Conservation (phyloP, 2,797 vertebrate species). For the Eleutherodactylus coqui region DNA sequence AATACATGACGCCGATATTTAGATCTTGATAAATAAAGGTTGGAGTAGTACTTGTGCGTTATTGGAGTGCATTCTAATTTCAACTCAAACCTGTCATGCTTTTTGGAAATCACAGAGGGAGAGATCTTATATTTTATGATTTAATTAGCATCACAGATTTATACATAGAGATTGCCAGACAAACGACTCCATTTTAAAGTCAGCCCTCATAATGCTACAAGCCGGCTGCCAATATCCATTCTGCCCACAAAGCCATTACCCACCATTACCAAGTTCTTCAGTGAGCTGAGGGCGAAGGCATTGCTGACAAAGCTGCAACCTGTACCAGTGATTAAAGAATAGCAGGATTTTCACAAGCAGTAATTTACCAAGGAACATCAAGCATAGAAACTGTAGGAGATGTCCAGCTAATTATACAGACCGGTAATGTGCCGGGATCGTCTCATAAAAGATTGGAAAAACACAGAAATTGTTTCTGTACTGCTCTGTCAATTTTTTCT, state of each 20-base stretch:
- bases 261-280: conserved; percentile 32
- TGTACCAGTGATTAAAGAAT: conserved; percentile 57
- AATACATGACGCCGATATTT: conserved; percentile 32
- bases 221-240: conserved; percentile 42
- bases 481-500: conserved; percentile 9
- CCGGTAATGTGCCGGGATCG: conserved; percentile 43
- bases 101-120: conserved; percentile 57
- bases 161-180: conserved; percentile 48
- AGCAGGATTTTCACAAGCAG: conserved; percentile 38
- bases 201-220: conserved; percentile 30
- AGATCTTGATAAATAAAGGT: conserved; percentile 55
- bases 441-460: conserved; percentile 21
- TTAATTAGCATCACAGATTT: conserved; percentile 60
- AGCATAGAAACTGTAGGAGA: conserved; percentile 45
- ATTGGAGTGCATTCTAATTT: conserved; percentile 54
- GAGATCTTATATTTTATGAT: conserved; percentile 56
- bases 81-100: conserved; percentile 53
- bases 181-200: conserved; percentile 36
- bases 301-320: conserved; percentile 43
- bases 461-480: conserved; percentile 19
- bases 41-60: conserved; percentile 54
- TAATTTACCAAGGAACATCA: conserved; percentile 46
- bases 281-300: conserved; percentile 12
- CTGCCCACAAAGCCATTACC: conserved; percentile 50
- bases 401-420: conserved; percentile 44